phyloP scores from a whole-genome alignment of 2,113 vertebrate genomes.

The Hydrolagus affinis region DNA sequence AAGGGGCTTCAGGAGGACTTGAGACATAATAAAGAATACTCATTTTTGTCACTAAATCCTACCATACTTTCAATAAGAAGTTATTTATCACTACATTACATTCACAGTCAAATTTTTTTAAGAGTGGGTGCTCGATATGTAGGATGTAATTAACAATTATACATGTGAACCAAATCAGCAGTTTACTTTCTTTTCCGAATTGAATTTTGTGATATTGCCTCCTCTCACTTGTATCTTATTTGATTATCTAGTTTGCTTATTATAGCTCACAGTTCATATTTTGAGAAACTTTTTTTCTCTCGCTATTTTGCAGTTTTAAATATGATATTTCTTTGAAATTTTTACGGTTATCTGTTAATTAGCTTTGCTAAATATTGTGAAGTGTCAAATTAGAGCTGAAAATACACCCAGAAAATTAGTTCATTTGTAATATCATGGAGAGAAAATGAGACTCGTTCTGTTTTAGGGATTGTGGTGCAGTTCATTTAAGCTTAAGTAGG shows the following conservation, averaged over 20 bases:
- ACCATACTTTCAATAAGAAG: too few relatives aligned
- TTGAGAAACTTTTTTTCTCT: too few relatives aligned
- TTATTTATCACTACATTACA: too few relatives aligned
- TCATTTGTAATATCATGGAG: not conserved
- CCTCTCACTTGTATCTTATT: not conserved
- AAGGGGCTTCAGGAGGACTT: too few relatives aligned
- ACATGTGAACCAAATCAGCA: not conserved
- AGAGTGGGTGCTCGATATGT: not conserved
- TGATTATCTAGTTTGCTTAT: not conserved
- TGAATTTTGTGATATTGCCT: not conserved
- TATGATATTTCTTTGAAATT: not conserved
- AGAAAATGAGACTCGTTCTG: not conserved
- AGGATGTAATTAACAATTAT: constrained; percentile 4
- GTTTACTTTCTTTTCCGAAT: not conserved
- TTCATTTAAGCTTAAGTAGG: not conserved
- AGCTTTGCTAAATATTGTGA: not conserved
- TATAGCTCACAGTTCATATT: not conserved
- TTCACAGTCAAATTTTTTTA: too few relatives aligned
- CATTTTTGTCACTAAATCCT: too few relatives aligned
- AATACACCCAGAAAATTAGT: not conserved
- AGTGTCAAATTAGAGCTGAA: not conserved
- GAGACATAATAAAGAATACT: too few relatives aligned
- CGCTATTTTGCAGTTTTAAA: not conserved
- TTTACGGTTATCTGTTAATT: not conserved
- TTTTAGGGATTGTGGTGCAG: not conserved